Evolutionary conservation across 1,140 invertebrate genomes (phyloP), one percentile per base, ranked within the genome.

Genomic region (Brachionus rotundiformis): DNA sequence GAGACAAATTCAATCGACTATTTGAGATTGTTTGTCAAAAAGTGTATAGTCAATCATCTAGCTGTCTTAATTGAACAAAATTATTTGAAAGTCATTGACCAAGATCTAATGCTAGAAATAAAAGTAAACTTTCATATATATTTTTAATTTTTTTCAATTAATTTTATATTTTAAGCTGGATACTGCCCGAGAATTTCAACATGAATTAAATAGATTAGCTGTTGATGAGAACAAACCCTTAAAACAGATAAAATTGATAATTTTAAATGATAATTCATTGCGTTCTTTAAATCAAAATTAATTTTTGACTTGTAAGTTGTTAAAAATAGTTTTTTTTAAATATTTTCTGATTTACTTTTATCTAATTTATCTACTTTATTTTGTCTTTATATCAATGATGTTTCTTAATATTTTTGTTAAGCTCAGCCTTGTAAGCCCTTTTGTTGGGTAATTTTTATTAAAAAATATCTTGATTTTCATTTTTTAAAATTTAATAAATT

Each of bases 1-100:
- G 4, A 68, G 16, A 39, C 63, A 68, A 11, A 16, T 5, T 36
- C 29, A 19, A 68, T 23, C 36, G 63, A 68, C 8, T 68, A 36
- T 36, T 68, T 68, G n/a, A 68, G 63, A 68, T 68, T 68, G 2
- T n/a, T 68, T 19, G 63, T 68, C 16, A 68, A 68, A 68, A 68
- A 68, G n/a, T 68, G 63, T 23, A 19, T 39, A 16, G 27, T 19
- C 4, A 23, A 19, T 68, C 27, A 16, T 1, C 36, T 68, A 8
- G 23, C 31, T 68, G 29, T 68, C 16, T 7, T 33, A 1, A 68
- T 68, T 8, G 63, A 68, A 41, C 31, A 68, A 36, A 68, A 68
- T 19, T 2, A n/a, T 36, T 1, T 68, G n/a, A 23, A 6, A 7
- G 11, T 41, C 0, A 39, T 68, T 68, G 63, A 68, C 16, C 5